phyloP scores from a whole-genome alignment of 2,797 vertebrate species.

The Megalops cyprinoides region DNA sequence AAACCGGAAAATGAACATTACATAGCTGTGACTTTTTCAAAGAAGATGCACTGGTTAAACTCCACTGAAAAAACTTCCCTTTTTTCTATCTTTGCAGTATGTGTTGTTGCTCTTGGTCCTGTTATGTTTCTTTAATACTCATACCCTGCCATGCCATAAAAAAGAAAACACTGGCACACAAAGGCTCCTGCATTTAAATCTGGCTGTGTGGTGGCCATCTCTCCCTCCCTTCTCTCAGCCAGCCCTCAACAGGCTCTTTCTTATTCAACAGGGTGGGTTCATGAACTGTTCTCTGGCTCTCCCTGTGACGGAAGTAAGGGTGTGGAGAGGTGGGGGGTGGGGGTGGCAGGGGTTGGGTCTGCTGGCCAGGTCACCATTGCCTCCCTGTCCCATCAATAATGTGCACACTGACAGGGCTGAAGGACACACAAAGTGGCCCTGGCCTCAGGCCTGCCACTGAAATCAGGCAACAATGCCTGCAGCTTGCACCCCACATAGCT shows the following conservation, averaged over 20 bases:
- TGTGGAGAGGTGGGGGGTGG: slow-evolving; percentile 16
- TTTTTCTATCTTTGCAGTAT: slow-evolving; percentile 16
- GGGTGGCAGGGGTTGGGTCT: slow-evolving; percentile 52
- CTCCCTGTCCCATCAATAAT: slow-evolving; percentile 71
- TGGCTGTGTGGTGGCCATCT: slow-evolving; percentile 25
- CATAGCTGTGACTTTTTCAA: not conserved
- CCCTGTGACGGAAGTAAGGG: slow-evolving; percentile 47
- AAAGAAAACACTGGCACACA: slow-evolving; percentile 21
- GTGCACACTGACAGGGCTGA: slow-evolving; percentile 61
- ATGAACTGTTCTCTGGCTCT: slow-evolving; percentile 57
- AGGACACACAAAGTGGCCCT: slow-evolving; percentile 58
- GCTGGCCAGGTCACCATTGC: slow-evolving; percentile 52
- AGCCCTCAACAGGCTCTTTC: slow-evolving; percentile 49
- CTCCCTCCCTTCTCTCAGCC: slow-evolving; percentile 42
- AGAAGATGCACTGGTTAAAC: not conserved
- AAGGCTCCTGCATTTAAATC: slow-evolving; percentile 27
- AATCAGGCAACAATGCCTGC: slow-evolving; percentile 57
- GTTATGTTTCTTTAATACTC: slow-evolving; percentile 19
- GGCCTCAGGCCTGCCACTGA: slow-evolving; percentile 63
- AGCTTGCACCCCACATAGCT: slow-evolving; percentile 50
- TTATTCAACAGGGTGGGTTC: slow-evolving; percentile 50
- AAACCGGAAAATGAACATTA: no score
- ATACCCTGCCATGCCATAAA: slow-evolving; percentile 29
- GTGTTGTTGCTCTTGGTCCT: slow-evolving; percentile 24
- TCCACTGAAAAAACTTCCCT: slow-evolving; percentile 5